These are phyloP conservation scores for Drepana arcuata DNA, from an alignment of 1,140 invertebrate genomes.

Conservation along the genomic window DNA sequence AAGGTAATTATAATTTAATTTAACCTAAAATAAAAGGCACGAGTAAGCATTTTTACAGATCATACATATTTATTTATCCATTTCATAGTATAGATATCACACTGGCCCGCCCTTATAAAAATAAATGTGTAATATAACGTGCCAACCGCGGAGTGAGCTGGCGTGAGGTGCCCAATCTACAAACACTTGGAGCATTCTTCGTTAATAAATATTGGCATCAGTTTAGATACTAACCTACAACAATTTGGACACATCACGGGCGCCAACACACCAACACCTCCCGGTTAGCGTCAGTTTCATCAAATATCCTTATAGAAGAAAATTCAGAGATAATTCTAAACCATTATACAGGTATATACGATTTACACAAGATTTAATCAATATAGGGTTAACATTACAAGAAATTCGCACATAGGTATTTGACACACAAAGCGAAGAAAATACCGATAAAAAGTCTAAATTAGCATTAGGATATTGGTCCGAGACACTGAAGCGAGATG, in stretches of 20 bases:
- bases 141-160: slow-evolving; percentile 36
- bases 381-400: slow-evolving; percentile 57
- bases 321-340: slow-evolving; percentile 61
- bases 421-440: slow-evolving; percentile 70
- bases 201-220: slow-evolving; percentile 54
- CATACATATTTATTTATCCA: slow-evolving; percentile 71
- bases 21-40: slow-evolving; percentile 51
- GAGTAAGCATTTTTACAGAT: slow-evolving; percentile 67
- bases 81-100: slow-evolving; percentile 71
- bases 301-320: slow-evolving; percentile 58
- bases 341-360: slow-evolving; percentile 70
- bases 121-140: slow-evolving; percentile 69
- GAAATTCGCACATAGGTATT: slow-evolving; percentile 70
- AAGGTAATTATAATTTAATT: too few relatives aligned
- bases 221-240: slow-evolving; percentile 54
- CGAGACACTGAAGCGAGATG: slow-evolving; percentile 64
- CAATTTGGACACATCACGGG: slow-evolving; percentile 56
- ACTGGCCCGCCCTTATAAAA: slow-evolving; percentile 72
- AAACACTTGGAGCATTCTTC: slow-evolving; percentile 5
- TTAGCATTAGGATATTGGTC: slow-evolving; percentile 63
- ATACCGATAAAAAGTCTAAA: slow-evolving; percentile 56
- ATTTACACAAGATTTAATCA: slow-evolving; percentile 60
- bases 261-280: slow-evolving; percentile 44
- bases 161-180: slow-evolving; percentile 33
- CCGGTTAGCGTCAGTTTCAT: slow-evolving; percentile 45